phyloP scores from a whole-genome alignment of 1,140 invertebrate genomes.

The Lysiphlebus fabarum region DNA sequence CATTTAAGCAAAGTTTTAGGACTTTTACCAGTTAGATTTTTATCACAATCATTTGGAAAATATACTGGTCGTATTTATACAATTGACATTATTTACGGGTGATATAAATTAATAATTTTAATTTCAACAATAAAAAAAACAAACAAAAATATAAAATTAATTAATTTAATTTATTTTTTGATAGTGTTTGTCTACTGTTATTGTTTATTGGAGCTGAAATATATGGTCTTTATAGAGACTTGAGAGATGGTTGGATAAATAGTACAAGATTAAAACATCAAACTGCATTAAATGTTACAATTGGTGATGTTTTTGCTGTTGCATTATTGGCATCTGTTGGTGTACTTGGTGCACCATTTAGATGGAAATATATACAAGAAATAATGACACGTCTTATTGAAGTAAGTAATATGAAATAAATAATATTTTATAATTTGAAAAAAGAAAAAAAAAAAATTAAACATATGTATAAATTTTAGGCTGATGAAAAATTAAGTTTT shows the following conservation, averaged over 20 bases:
- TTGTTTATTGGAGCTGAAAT: constrained; percentile 32
- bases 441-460: constrained; percentile 3
- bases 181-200: constrained; percentile 31
- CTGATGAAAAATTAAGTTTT: constrained; percentile 40
- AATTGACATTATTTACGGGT: constrained; percentile 40
- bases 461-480: constrained; percentile 29
- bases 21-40: constrained; percentile 39
- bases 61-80: constrained; percentile 31
- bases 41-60: constrained; percentile 23
- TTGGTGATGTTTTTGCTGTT: constrained; percentile 43
- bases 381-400: constrained; percentile 41
- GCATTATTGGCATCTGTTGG: constrained; percentile 33
- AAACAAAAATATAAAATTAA: neutral
- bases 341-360: constrained; percentile 37
- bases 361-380: constrained; percentile 41
- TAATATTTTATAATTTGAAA: neutral
- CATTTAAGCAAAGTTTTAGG: constrained; percentile 41
- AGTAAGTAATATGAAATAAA: constrained; percentile 31
- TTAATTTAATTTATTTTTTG: neutral
- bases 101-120: constrained; percentile 13
- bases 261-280: constrained; percentile 47
- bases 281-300: constrained; percentile 44
- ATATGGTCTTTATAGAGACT: constrained; percentile 47
- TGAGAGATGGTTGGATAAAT: constrained; percentile 47
- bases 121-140: no score